Evolutionary conservation across 2,113 vertebrate genomes (phyloP).

Genomic region (Callopanchax toddi): DNA sequence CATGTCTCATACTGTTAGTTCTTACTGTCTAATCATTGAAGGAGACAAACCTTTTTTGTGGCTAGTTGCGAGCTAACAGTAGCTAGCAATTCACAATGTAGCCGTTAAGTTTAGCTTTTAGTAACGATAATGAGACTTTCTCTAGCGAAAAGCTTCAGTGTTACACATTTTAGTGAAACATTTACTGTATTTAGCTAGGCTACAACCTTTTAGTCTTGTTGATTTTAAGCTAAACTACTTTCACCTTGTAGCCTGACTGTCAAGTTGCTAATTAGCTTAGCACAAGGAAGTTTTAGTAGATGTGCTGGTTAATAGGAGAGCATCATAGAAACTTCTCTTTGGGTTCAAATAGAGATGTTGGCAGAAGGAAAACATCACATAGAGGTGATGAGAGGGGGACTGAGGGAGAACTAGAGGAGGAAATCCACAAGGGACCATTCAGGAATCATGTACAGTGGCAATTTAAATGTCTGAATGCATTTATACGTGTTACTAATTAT

Average conservation of each 20-base stretch:
- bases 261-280: not conserved
- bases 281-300: not conserved
- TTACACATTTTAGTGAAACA: not conserved
- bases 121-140: not conserved
- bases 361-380: slow-evolving; percentile 59
- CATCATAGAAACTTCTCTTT: not conserved
- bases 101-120: not conserved
- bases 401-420: slow-evolving; percentile 16
- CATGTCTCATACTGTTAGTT: no score
- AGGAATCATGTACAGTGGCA: no score
- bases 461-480: no score
- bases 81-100: no score
- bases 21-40: no score
- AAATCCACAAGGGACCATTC: not conserved
- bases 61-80: no score
- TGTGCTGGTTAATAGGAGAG: slow-evolving; percentile 23
- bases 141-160: not conserved
- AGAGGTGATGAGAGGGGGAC: slow-evolving; percentile 39
- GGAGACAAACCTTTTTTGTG: no score
- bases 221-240: not conserved
- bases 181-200: no score
- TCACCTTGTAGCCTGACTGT: not conserved
- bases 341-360: slow-evolving; percentile 46
- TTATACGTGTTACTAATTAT: no score
- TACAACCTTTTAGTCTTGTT: not conserved